These are phyloP conservation scores for Oscheius onirici DNA, from an alignment of 2,888 invertebrate species.

Conservation along the genomic window DNA sequence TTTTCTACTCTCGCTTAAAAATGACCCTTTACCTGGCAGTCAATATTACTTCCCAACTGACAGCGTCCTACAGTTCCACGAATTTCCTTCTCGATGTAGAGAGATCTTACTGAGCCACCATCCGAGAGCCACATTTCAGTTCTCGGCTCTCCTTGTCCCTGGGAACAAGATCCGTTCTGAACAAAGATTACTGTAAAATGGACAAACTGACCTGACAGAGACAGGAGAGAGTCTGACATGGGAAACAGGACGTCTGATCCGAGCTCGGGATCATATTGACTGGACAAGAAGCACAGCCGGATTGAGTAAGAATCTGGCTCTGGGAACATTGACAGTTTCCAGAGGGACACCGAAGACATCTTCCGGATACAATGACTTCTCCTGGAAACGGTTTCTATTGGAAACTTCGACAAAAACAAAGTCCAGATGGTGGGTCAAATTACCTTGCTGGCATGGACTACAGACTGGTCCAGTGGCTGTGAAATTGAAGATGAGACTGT, in stretches of 20 bases:
- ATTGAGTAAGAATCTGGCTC: background rate
- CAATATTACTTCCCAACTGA: slow-evolving; percentile 3
- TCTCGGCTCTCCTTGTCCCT: slow-evolving; percentile 3
- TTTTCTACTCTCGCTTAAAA: too few relatives aligned
- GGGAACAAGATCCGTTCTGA: background rate
- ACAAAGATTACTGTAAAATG: background rate
- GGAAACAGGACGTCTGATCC: slow-evolving; percentile 5
- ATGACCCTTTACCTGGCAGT: slow-evolving; percentile 6
- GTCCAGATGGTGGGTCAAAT: too few relatives aligned
- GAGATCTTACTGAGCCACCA: background rate
- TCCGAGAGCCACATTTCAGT: slow-evolving; percentile 23
- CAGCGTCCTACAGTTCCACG: background rate
- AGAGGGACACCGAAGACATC: slow-evolving; percentile 1
- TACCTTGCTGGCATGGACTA: background rate
- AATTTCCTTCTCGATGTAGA: slow-evolving; percentile 1
- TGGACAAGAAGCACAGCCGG: slow-evolving; percentile 6
- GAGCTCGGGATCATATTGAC: background rate
- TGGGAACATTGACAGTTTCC: background rate
- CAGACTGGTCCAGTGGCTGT: slow-evolving; percentile 1
- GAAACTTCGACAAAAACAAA: too few relatives aligned
- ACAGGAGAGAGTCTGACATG: slow-evolving; percentile 8
- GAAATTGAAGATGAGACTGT: background rate
- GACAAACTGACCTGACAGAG: slow-evolving; percentile 8
- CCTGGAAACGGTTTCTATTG: background rate
- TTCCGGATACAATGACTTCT: background rate